These are phyloP conservation scores for Schizotus pectinicornis DNA, from an alignment of 2,888 invertebrate genomes.

Conservation along the genomic window DNA sequence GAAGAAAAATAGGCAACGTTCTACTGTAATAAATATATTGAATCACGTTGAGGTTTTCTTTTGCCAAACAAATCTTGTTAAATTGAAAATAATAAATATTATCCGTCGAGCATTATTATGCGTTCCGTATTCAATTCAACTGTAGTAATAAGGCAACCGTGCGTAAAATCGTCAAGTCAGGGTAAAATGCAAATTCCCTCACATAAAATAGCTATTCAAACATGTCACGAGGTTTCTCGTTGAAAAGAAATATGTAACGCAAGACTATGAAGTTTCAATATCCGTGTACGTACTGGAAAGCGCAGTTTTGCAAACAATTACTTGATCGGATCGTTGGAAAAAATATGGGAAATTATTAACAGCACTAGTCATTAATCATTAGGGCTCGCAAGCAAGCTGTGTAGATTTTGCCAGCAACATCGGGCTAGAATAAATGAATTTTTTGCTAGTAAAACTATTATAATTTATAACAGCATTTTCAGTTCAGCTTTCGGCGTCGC, in stretches of 20 bases:
- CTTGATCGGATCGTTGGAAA: slow-evolving; percentile 10
- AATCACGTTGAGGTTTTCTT: slow-evolving; percentile 7
- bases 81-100: neutral
- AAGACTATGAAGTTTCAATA: slow-evolving; percentile 23
- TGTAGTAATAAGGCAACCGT: slow-evolving; percentile 27
- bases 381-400: slow-evolving; percentile 8
- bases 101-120: slow-evolving; percentile 4
- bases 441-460: slow-evolving; percentile 19
- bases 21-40: slow-evolving; percentile 29
- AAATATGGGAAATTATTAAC: slow-evolving; percentile 18
- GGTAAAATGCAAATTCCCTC: slow-evolving; percentile 32
- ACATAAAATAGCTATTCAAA: slow-evolving; percentile 33
- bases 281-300: slow-evolving; percentile 13
- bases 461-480: slow-evolving; percentile 14
- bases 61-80: neutral
- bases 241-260: slow-evolving; percentile 29
- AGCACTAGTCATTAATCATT: slow-evolving; percentile 19
- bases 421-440: slow-evolving; percentile 10
- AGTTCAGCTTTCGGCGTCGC: neutral
- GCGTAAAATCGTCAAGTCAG: slow-evolving; percentile 33
- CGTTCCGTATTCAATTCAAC: slow-evolving; percentile 26
- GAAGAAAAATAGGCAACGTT: slow-evolving; percentile 28
- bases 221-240: slow-evolving; percentile 27
- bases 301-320: slow-evolving; percentile 8
- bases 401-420: slow-evolving; percentile 10